Evolutionary conservation across 2,113 vertebrate genomes (phyloP).

Genomic region (Haplochromis burtoni): DNA sequence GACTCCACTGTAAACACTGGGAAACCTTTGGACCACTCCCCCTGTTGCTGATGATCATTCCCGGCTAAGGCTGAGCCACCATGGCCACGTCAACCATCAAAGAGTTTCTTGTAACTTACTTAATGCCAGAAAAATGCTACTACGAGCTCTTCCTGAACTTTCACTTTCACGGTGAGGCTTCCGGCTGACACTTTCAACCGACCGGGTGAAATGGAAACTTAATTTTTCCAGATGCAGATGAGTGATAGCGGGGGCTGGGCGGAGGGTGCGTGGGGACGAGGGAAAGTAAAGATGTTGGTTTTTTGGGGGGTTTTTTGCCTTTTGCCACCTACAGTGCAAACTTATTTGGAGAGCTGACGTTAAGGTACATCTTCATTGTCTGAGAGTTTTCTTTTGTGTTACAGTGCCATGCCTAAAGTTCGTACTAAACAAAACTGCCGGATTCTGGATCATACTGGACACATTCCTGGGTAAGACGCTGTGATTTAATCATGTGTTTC

Average conservation of each 20-base stretch:
- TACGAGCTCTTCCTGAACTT: conserved; percentile 67
- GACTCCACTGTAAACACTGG: background rate
- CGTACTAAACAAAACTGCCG: conserved; percentile 71
- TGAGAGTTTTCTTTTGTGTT: background rate
- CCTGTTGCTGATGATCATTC: background rate
- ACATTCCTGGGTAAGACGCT: conserved; percentile 71
- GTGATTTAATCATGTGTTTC: background rate
- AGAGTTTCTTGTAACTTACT: conserved; percentile 62
- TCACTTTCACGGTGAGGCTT: conserved; percentile 74
- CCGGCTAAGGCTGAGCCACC: background rate
- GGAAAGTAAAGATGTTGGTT: background rate
- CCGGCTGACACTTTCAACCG: fast-evolving
- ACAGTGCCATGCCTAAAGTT: conserved; percentile 78
- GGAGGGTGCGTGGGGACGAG: background rate
- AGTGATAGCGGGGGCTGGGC: background rate
- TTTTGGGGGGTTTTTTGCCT: background rate
- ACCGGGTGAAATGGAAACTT: background rate
- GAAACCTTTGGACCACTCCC: conserved; percentile 6
- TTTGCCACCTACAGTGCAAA: background rate
- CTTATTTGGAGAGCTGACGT: background rate
- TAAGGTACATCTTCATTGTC: background rate
- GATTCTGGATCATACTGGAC: conserved; percentile 75
- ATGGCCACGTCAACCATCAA: conserved; percentile 46
- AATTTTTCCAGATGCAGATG: background rate
- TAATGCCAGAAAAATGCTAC: conserved; percentile 80